Evolutionary conservation across 2,888 invertebrate species (phyloP).

Genomic region (Bimastos eiseni): DNA sequence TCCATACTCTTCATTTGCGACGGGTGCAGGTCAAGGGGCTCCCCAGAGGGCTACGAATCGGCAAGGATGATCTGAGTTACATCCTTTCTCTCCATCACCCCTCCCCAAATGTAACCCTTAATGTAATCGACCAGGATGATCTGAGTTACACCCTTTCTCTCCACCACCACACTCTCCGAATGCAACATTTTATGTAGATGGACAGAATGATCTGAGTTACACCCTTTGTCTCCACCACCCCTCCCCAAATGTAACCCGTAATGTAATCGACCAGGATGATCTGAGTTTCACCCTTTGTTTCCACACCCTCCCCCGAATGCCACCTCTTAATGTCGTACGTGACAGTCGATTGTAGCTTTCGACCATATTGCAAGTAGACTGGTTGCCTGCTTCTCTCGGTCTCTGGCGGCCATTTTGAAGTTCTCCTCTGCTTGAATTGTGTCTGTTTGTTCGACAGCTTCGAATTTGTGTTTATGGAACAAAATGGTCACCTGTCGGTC

Average conservation of each 20-base stretch:
- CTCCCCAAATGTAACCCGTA: too few relatives aligned
- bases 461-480: background rate
- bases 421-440: background rate
- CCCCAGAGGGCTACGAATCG: constrained; percentile 32
- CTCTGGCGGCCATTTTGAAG: background rate
- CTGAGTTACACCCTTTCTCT: background rate
- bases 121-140: too few relatives aligned
- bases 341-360: background rate
- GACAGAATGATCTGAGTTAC: too few relatives aligned
- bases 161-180: background rate
- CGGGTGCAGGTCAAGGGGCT: constrained; percentile 27
- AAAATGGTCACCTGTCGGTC: constrained; percentile 31
- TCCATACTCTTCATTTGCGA: constrained; percentile 34
- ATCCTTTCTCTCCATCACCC: too few relatives aligned
- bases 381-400: background rate
- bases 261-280: too few relatives aligned
- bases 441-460: background rate
- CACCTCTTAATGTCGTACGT: background rate
- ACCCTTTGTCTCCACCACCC: too few relatives aligned
- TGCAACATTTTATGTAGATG: too few relatives aligned
- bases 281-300: constrained; percentile 1
- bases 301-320: background rate
- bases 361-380: background rate
- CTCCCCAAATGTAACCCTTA: too few relatives aligned
- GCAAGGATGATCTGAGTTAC: too few relatives aligned